phyloP scores from a whole-genome alignment of 2,888 invertebrate genomes.

The Drosophila longiperda region DNA sequence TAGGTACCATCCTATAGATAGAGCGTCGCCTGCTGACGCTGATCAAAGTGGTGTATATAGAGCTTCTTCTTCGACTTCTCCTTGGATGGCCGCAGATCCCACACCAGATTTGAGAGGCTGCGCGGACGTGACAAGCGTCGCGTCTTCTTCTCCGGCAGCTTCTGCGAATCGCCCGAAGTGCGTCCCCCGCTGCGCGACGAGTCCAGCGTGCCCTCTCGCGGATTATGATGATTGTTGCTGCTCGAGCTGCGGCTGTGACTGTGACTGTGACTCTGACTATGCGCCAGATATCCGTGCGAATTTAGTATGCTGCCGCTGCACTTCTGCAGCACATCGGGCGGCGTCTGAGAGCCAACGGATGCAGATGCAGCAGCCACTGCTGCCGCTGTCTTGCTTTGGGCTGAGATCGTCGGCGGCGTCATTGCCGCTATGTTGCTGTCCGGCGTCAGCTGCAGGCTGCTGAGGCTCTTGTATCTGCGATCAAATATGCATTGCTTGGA shows the following conservation, averaged over 20 bases:
- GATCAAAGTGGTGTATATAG: conserved; percentile 85
- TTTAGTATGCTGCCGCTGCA: conserved; percentile 81
- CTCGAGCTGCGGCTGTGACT: conserved; percentile 80
- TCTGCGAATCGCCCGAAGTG: conserved; percentile 92
- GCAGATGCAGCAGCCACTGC: conserved; percentile 41
- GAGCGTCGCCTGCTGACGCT: conserved; percentile 85
- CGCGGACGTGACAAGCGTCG: conserved; percentile 93
- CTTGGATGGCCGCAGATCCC: conserved; percentile 88
- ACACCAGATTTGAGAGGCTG: conserved; percentile 94
- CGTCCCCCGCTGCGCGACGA: conserved; percentile 95
- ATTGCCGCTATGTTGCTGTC: conserved; percentile 78
- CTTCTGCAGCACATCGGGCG: conserved; percentile 83
- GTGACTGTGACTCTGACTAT: conserved; percentile 48
- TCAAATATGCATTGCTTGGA: neutral
- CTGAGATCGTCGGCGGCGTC: conserved; percentile 85
- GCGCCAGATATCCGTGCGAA: conserved; percentile 68
- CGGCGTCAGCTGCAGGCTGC: conserved; percentile 85
- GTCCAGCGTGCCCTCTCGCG: conserved; percentile 92
- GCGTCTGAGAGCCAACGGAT: conserved; percentile 53
- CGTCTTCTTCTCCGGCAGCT: conserved; percentile 93
- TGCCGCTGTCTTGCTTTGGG: conserved; percentile 81
- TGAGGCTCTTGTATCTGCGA: conserved; percentile 85
- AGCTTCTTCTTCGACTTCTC: conserved; percentile 85
- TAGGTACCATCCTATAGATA: conserved; percentile 80
- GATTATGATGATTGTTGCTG: conserved; percentile 83